phyloP scores from a whole-genome alignment of 2,113 vertebrate genomes.

The Ranitomeya variabilis region DNA sequence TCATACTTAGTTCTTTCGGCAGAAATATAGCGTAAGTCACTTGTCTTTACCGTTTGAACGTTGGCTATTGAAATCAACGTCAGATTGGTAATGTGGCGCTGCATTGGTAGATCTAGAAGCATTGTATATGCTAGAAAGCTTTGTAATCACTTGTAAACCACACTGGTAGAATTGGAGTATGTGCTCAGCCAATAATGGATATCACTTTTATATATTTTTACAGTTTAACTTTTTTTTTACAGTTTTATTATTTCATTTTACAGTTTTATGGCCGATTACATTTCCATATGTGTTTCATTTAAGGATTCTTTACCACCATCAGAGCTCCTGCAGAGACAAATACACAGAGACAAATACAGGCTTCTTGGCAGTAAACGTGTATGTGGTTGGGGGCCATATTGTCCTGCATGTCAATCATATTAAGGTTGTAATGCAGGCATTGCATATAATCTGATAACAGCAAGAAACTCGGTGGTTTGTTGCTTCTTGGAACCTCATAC shows the following conservation, averaged over 20 bases:
- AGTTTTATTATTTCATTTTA: conserved; percentile 20
- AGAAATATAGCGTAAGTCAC: too few species aligned
- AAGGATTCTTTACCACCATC: background rate
- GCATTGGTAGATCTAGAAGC: background rate
- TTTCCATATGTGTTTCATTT: background rate
- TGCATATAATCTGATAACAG: background rate
- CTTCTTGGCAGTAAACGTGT: background rate
- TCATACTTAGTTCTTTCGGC: background rate
- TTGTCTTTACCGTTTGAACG: too few species aligned
- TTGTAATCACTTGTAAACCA: background rate
- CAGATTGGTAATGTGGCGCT: background rate
- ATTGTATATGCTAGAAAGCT: background rate
- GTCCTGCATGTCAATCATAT: background rate
- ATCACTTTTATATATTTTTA: background rate
- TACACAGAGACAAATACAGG: background rate
- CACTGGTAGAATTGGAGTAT: background rate
- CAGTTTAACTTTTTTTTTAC: background rate
- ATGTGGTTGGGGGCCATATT: background rate
- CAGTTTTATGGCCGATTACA: conserved; percentile 4
- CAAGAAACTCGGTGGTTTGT: background rate
- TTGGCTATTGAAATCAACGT: background rate
- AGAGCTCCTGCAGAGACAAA: too few species aligned
- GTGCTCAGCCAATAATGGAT: background rate
- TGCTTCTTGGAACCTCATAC: background rate
- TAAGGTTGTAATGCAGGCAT: background rate